A percentile compares a stretch with the other conserved stretches of the same genome.
Evolutionary conservation across 2,113 vertebrate species (phyloP).

Genomic region (Pelmatolapia mariae): DNA sequence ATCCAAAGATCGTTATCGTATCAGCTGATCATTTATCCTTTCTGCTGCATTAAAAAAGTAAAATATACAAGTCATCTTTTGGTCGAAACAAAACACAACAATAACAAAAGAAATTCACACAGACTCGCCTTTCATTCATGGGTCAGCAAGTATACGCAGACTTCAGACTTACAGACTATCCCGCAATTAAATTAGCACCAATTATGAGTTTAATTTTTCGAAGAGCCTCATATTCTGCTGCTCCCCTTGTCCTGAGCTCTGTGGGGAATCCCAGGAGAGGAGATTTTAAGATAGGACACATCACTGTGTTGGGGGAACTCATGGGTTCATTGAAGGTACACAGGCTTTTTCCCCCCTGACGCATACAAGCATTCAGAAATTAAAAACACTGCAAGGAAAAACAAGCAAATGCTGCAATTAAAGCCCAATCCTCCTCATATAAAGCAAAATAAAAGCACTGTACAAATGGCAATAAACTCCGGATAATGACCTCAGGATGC

Average conservation of each 20-base stretch:
- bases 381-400: slow-evolving; percentile 58
- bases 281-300: slow-evolving; percentile 10
- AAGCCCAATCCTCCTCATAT: slow-evolving; percentile 65
- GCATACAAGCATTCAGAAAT: slow-evolving; percentile 50
- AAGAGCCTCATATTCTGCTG: neutral
- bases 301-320: slow-evolving; percentile 19
- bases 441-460: slow-evolving; percentile 74
- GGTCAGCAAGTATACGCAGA: neutral
- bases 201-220: slow-evolving; percentile 8
- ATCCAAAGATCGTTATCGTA: neutral
- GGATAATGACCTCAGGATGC: slow-evolving; percentile 76
- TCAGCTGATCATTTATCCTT: neutral
- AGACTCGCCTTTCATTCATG: neutral
- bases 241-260: neutral
- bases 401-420: slow-evolving; percentile 66
- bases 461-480: slow-evolving; percentile 70
- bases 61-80: neutral
- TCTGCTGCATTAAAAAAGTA: neutral
- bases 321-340: slow-evolving; percentile 60
- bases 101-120: neutral
- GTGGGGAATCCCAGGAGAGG: neutral
- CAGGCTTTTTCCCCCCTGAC: slow-evolving; percentile 12
- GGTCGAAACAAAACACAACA: neutral
- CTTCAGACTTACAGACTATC: neutral
- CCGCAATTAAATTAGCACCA: neutral